phyloP scores from a whole-genome alignment of 2,888 invertebrate genomes.

The Serrognathus titanus region DNA sequence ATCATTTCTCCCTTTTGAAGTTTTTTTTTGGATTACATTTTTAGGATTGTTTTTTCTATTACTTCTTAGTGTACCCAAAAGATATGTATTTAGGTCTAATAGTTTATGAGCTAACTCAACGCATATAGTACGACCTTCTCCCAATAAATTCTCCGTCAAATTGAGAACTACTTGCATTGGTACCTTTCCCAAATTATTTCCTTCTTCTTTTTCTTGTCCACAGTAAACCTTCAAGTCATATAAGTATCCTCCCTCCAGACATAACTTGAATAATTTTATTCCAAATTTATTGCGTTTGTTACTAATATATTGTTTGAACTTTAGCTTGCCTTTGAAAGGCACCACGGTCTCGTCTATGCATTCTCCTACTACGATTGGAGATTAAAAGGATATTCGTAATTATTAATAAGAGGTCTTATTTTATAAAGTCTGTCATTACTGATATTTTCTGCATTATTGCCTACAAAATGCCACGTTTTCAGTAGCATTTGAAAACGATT shows the following conservation, averaged over 20 bases:
- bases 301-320: slow-evolving; percentile 1
- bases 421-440: no score
- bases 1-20: background rate
- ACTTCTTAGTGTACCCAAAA: slow-evolving; percentile 21
- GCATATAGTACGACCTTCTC: background rate
- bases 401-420: no score
- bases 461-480: no score
- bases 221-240: background rate
- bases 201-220: background rate
- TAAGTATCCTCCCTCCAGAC: background rate
- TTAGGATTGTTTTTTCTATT: slow-evolving; percentile 25
- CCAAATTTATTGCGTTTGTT: slow-evolving; percentile 5
- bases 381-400: no score
- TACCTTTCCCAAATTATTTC: background rate
- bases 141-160: background rate
- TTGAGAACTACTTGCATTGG: background rate
- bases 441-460: no score
- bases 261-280: background rate
- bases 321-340: background rate
- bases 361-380: no score
- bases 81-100: slow-evolving; percentile 15
- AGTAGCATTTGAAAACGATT: no score
- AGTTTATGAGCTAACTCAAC: background rate
- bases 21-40: slow-evolving; percentile 16
- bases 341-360: slow-evolving; percentile 4